Evolutionary conservation across 2,113 vertebrate species (phyloP), one percentile per base, ranked within the genome.

Genomic region (Pterophyllum scalare): DNA sequence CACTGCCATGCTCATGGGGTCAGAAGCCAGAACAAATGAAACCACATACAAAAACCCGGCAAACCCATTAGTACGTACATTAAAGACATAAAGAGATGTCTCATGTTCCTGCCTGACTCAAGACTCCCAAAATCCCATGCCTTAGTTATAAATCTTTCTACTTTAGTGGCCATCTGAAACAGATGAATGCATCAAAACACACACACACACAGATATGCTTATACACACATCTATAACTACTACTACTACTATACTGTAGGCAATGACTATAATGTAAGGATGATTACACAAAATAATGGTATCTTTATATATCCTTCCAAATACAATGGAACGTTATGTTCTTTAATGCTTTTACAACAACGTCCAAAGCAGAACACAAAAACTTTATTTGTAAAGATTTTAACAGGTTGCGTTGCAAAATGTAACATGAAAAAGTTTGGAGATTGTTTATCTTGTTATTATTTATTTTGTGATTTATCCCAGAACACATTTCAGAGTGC

Each of bases 71-170:
- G 35, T 84, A 80, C 28, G 56, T 7, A 24, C 33, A 74, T 52
- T 72, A 33, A 54, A 33, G 46, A 87, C 60, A 79, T 80, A 77
- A 84, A 84, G 72, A 64, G 79, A 87, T 87, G 67, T 88, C 79
- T 87, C 91, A 87, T 80, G 65, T 80, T 75, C 83, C 83, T 70
- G 62, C 65, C 87, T 89, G 84, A 82, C 79, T 84, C 76, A 59
- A 85, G 90, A 82, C 64, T 75, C 78, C 75, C 82, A 61, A 88
- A 80, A 85, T 78, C 56, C 70, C 61, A 65, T 76, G 70, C 57
- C 65, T 74, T 10, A 31, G 43, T 77, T 67, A 78, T 91, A 88
- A 90, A 89, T 92, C 86, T 77, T 67, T 49, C 1, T 28, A 70
- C 58, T 87, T 87, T 90, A 87, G 59, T 77, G 7, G 56, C 83